Evolutionary conservation across 2,113 vertebrate species (phyloP).

Genomic region (Clarias batrachus): DNA sequence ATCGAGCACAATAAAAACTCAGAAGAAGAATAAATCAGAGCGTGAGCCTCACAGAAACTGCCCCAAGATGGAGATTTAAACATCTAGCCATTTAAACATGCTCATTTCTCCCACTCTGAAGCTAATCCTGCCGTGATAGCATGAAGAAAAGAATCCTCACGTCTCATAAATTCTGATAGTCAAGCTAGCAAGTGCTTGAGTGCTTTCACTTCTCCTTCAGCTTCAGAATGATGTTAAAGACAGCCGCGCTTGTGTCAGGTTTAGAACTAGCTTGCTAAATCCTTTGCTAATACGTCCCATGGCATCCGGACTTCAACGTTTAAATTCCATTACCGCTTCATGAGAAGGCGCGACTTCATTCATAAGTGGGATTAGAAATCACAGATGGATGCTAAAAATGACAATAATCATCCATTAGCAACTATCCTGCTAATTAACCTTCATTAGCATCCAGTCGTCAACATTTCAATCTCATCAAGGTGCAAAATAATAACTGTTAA

Average conservation of each 20-base stretch:
- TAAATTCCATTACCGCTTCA: not conserved
- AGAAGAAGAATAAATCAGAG: slow-evolving; percentile 19
- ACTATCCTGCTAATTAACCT: not conserved
- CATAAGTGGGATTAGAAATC: slow-evolving; percentile 15
- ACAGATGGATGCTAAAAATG: slow-evolving; percentile 15
- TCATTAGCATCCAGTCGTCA: slow-evolving; percentile 2
- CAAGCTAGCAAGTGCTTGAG: not conserved
- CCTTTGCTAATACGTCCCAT: not conserved
- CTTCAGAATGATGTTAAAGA: not conserved
- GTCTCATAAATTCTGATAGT: not conserved
- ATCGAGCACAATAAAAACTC: slow-evolving; percentile 15
- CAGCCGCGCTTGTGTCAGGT: not conserved
- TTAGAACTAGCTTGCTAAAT: not conserved
- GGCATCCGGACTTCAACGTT: not conserved
- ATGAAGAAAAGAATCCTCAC: not conserved
- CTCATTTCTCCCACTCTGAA: slow-evolving; percentile 1
- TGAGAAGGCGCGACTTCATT: not conserved
- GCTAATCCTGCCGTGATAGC: not conserved
- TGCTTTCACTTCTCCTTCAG: not conserved
- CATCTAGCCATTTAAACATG: not conserved
- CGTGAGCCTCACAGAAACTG: slow-evolving; percentile 15
- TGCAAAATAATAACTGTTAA: not conserved
- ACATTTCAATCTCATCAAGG: slow-evolving; percentile 39
- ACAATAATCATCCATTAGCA: slow-evolving; percentile 27
- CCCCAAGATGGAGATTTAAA: slow-evolving; percentile 19